Percentiles rank a stretch among this genome's conserved stretches.
Evolutionary conservation across 2,113 vertebrate species (phyloP).

Genomic region (Muntiacus muntjak): DNA sequence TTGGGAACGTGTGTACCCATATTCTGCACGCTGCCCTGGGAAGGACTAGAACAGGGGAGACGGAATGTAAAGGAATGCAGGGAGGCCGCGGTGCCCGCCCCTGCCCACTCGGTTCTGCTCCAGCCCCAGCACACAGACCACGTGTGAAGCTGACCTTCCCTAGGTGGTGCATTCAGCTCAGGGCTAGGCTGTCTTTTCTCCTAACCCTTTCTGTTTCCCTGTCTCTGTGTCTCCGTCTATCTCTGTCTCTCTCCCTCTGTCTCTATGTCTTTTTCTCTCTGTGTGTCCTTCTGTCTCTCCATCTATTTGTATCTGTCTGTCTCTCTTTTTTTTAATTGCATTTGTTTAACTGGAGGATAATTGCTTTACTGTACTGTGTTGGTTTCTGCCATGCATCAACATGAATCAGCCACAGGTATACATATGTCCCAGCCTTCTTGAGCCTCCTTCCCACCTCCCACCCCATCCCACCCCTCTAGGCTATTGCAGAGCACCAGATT

Average conservation of each 20-base stretch:
- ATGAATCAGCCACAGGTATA: not conserved
- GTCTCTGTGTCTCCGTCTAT: not conserved
- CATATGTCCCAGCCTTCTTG: not conserved
- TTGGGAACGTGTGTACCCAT: not conserved
- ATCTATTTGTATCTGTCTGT: not conserved
- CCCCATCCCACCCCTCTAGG: not conserved
- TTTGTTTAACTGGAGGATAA: not conserved
- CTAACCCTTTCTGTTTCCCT: not conserved
- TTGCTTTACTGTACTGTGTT: not conserved
- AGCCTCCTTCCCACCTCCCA: not conserved
- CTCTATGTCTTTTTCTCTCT: not conserved
- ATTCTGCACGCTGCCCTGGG: not conserved
- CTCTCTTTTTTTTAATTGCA: not conserved
- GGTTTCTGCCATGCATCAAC: not conserved
- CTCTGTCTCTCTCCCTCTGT: not conserved
- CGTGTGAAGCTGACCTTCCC: not conserved
- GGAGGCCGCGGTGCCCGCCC: rapidly evolving
- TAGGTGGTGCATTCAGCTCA: rapidly evolving
- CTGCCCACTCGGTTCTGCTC: not conserved
- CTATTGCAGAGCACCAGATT: not conserved
- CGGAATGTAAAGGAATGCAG: rapidly evolving
- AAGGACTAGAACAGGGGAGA: not conserved
- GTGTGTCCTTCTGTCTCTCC: not conserved
- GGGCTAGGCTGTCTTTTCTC: not conserved
- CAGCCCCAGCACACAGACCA: too few species aligned